Base-by-base conservation (phyloP, 2,888 invertebrate species). In the Atrina japonica region DNA sequence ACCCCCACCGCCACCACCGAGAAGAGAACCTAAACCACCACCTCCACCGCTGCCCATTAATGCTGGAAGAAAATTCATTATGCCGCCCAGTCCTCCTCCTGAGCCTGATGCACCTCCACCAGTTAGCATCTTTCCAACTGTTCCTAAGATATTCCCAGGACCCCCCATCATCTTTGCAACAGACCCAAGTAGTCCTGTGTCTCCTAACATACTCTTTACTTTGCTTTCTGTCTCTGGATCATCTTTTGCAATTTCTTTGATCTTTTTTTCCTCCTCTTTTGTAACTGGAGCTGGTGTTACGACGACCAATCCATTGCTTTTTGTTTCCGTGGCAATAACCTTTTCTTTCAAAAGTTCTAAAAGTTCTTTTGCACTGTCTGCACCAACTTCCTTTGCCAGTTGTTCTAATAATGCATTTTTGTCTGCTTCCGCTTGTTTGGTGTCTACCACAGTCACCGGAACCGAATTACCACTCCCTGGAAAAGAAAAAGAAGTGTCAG, bases 331-430 rank as follows among this genome's bases (percentile, higher is more conserved):
- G 7, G 56, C 61, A 35, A 41, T 30, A 14, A 67, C 64, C 30
- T 68, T 72, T 29, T 59, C 45, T 59, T 64, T 67, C 18, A 70
- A 29, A 6, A 70, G 59, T 49, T 66, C 70, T 25, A 70, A 43
- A n/a, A 70, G 56, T 56, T 66, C 66, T 16, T 47, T 25, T 14
- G 70, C 70, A 25, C 66, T 70, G 27, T 70, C 70, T 1, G 55
- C 65, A 3, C 70, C 70, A 30, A 70, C 66, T 61, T 70, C 70
- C n/a, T 66, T 66, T 9, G 70, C 66, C 16, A 70, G 55, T n/a
- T 60, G 53, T 11, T 55, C 55, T 16, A 70, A 49, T 16, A 70
- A 55, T 40, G 55, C 65, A 16, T 61, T 50, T 53, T 66, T 70
- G 16, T 58, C 66, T 6, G 27, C 40, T 27, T 52, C 55, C 3